phyloP scores from a whole-genome alignment of 1,140 invertebrate species.

The Diorhabda sublineata region DNA sequence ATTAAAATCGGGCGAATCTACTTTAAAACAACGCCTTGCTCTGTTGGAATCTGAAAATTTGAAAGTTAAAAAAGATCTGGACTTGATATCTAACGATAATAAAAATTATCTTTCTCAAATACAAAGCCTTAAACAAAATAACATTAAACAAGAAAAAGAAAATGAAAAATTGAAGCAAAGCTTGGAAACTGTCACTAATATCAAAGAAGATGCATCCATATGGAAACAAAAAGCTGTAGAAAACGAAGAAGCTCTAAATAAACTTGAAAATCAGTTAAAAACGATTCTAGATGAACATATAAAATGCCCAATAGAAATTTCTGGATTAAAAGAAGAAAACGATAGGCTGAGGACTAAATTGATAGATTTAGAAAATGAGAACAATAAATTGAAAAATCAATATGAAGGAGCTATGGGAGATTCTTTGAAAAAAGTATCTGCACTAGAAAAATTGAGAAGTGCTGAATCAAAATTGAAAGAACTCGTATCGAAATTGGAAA shows the following conservation, averaged over 20 bases:
- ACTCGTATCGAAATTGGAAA: constrained; percentile 18
- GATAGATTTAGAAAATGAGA: constrained; percentile 17
- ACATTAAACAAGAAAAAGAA: constrained; percentile 15
- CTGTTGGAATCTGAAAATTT: constrained; percentile 24
- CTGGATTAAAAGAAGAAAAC: constrained; percentile 21
- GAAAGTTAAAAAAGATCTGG: constrained; percentile 27
- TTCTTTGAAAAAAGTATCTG: constrained; percentile 19
- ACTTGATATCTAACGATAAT: constrained; percentile 7
- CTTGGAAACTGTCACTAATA: constrained; percentile 6
- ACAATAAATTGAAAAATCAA: constrained; percentile 17
- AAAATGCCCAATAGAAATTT: constrained; percentile 11
- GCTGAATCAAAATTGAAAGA: constrained; percentile 26
- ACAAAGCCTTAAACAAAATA: constrained; percentile 6
- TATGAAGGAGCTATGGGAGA: constrained; percentile 19
- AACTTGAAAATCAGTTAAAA: constrained; percentile 14
- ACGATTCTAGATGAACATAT: constrained; percentile 3
- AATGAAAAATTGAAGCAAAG: constrained; percentile 23
- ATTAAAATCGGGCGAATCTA: constrained; percentile 7
- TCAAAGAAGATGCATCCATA: constrained; percentile 12
- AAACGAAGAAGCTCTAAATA: constrained; percentile 16
- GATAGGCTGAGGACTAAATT: constrained; percentile 22
- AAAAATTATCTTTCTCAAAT: background rate
- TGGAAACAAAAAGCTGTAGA: constrained; percentile 20
- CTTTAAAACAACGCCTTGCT: constrained; percentile 24
- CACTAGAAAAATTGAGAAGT: constrained; percentile 19